A percentile compares a stretch with the other conserved stretches of the same genome.
These are phyloP conservation scores for Nothoprocta pentlandii DNA, from an alignment of 2,113 vertebrate genomes.

Conservation along the genomic window DNA sequence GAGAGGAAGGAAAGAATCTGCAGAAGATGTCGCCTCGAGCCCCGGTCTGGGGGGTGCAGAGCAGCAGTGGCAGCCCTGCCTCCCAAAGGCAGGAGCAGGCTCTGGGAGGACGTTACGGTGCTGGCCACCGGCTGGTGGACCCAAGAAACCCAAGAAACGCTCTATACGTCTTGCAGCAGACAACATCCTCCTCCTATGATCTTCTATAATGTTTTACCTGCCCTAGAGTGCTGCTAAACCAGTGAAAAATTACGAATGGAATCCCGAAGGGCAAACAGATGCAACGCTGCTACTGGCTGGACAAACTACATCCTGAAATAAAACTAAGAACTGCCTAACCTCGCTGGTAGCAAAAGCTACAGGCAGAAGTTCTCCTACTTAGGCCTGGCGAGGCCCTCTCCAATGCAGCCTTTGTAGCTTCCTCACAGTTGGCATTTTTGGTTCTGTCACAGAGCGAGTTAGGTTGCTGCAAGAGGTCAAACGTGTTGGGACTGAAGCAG, in stretches of 20 bases:
- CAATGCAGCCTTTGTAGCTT: background rate
- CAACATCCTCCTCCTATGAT: background rate
- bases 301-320: background rate
- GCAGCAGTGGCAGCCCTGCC: background rate
- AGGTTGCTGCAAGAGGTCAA: background rate
- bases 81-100: background rate
- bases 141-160: background rate
- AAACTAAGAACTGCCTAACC: background rate
- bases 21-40: background rate
- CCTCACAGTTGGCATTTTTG: background rate
- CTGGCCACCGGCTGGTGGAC: too few species aligned
- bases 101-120: too few species aligned
- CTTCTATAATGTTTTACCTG: background rate
- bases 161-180: background rate
- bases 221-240: background rate
- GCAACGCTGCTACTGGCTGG: background rate
- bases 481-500: background rate
- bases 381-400: background rate
- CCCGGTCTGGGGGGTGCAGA: background rate
- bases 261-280: background rate
- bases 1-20: rapidly evolving
- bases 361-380: background rate
- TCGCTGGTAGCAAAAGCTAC: background rate
- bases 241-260: background rate
- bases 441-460: background rate